Percentiles rank a stretch among this genome's conserved stretches.
Evolutionary conservation across 2,888 invertebrate genomes (phyloP).

Genomic region (Sphaeridia pumilis): DNA sequence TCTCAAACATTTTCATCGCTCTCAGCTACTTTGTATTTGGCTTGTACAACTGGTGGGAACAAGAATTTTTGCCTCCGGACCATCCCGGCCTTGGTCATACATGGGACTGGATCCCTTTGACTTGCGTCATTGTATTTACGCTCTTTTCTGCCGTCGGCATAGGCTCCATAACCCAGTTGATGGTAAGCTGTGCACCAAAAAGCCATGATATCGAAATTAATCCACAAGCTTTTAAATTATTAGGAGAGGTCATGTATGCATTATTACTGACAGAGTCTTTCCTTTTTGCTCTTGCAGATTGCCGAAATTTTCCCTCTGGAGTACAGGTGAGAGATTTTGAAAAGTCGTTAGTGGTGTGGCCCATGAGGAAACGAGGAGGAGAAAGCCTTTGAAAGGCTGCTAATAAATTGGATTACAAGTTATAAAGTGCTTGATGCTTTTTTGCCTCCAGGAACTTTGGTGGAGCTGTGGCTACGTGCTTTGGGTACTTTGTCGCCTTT

Average conservation of each 20-base stretch:
- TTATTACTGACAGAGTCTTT: background rate
- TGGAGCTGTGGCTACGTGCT: conserved; percentile 73
- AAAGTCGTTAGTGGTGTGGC: too few species aligned
- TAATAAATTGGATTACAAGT: too few species aligned
- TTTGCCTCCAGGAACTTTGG: conserved; percentile 63
- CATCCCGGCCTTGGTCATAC: conserved; percentile 35
- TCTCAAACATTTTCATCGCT: conserved; percentile 72
- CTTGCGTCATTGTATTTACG: conserved; percentile 70
- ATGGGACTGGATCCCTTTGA: conserved; percentile 64
- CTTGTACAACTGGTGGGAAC: conserved; percentile 57
- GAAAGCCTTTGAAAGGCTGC: background rate
- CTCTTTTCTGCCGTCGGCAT: conserved; percentile 77
- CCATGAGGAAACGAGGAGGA: background rate
- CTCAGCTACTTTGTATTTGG: conserved; percentile 73
- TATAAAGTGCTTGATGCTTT: background rate
- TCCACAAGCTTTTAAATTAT: too few species aligned
- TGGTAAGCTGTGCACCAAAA: conserved; percentile 38
- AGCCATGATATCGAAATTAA: background rate
- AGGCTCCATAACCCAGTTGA: conserved; percentile 74
- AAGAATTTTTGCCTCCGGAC: conserved; percentile 48
- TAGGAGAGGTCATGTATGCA: too few species aligned
- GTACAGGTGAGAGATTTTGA: conserved; percentile 36
- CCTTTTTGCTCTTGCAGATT: conserved; percentile 38
- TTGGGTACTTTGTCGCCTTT: conserved; percentile 76
- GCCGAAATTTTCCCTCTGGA: conserved; percentile 72